Base-by-base conservation (phyloP, 2,797 vertebrate species). In the Octomys mimax region DNA sequence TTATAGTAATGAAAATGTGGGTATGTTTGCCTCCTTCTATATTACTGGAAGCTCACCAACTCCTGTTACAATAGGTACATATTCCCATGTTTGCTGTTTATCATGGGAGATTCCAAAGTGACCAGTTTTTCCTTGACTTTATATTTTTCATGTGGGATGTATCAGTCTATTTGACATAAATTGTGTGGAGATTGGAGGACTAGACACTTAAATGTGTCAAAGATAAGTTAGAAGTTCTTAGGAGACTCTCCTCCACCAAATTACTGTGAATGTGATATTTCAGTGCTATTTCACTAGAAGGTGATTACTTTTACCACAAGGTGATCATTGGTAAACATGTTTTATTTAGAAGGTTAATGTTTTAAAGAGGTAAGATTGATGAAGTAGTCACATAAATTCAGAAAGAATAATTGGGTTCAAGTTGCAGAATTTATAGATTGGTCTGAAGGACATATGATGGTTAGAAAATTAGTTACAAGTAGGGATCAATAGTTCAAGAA, bases 331-430 rank as follows among this genome's bases (percentile, higher is more conserved):
- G 54, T 75, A 84, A 87, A 71, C 81, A 84, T 61, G 73, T 90
- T 91, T 93, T 80, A 57, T 94, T 61, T 8, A 94, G 81, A 95
- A 88, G 46, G 46, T n/a, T 77, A 89, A 82, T 61, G 19, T 59
- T 95, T 49, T 42, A 93, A 94, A 92, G 42, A 96, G 26, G 64
- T 79, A 92, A 93, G 71, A 96, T 87, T 85, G 64, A 91, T 33
- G 31, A 62, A 33, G 8, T 10, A 64, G 57, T 79, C 71, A 90
- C 49, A 46, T 42, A 93, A 73, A 42, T 49, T n/a, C 79, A 86
- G 59, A 92, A 90, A 19, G 42, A 87, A 62, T 79, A 5, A 86
- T 77, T 95, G 28, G 14, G 80, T 78, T 49, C 82, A 86, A 71
- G 83, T 39, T 79, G 61, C 46, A 57, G 18, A 89, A 88, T 9